A percentile compares a stretch with the other conserved stretches of the same genome.
phyloP scores from a whole-genome alignment of 92 coral and sea anemone genomes.

The Palythoa grandis region DNA sequence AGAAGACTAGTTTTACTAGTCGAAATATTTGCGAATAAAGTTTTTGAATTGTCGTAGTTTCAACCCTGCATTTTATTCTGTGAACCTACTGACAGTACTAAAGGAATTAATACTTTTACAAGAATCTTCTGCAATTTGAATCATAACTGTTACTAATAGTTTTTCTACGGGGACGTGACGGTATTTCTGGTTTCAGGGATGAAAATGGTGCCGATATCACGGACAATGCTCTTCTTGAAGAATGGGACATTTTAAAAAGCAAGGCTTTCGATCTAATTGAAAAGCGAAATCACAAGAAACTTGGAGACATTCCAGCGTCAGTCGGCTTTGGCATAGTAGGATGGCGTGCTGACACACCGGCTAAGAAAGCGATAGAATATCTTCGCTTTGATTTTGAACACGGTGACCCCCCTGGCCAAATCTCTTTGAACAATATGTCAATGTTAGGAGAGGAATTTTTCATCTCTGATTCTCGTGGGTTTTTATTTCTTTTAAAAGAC shows the following conservation, averaged over 20 bases:
- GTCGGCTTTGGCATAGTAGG: constrained; percentile 54
- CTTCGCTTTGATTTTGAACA: constrained; percentile 67
- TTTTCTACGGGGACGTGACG: not conserved
- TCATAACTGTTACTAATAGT: not conserved
- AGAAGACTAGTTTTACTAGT: no score
- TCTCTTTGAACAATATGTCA: constrained; percentile 46
- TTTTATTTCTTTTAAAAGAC: constrained; percentile 49
- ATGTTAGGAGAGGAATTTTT: constrained; percentile 59
- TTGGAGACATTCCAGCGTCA: constrained; percentile 46
- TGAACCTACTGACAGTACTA: no score
- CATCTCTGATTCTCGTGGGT: constrained; percentile 63
- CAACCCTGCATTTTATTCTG: no score
- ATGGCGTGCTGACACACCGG: constrained; percentile 58
- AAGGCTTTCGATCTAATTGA: constrained; percentile 17
- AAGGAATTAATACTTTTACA: no score
- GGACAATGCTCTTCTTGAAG: constrained; percentile 22
- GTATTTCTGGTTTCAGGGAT: constrained; percentile 36
- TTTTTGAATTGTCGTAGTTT: no score
- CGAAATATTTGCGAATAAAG: no score
- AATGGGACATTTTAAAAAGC: not conserved
- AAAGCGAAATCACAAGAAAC: constrained; percentile 37
- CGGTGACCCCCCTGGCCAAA: constrained; percentile 55
- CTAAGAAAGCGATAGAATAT: constrained; percentile 58
- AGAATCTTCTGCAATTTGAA: no score
- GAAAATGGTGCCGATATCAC: constrained; percentile 63